phyloP scores from a whole-genome alignment of 2,888 invertebrate genomes.

The Cantharis rufa region DNA sequence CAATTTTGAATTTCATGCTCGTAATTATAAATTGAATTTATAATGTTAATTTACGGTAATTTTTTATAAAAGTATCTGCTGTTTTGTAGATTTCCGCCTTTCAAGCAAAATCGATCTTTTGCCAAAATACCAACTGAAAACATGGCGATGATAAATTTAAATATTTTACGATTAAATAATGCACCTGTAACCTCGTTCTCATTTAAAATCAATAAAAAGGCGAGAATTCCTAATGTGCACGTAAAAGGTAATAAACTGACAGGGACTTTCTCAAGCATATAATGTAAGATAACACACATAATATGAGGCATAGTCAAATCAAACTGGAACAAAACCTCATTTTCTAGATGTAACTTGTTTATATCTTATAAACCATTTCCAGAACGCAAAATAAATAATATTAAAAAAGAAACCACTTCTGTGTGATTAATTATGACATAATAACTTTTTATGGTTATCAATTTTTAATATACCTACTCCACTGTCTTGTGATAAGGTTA shows the following conservation, averaged over 20 bases:
- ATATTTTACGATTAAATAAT: slow-evolving; percentile 19
- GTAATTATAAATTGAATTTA: slow-evolving; percentile 55
- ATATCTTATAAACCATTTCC: background rate
- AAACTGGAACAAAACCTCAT: slow-evolving; percentile 25
- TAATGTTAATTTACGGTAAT: slow-evolving; percentile 36
- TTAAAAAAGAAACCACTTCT: background rate
- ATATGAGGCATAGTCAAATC: slow-evolving; percentile 20
- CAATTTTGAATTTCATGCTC: slow-evolving; percentile 56
- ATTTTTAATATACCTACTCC: background rate
- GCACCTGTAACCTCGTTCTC: slow-evolving; percentile 27
- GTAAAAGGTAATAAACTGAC: slow-evolving; percentile 27
- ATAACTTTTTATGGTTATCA: background rate
- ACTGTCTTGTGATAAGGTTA: background rate
- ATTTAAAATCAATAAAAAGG: slow-evolving; percentile 28
- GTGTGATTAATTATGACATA: background rate
- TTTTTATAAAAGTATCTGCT: slow-evolving; percentile 5
- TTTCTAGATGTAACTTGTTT: slow-evolving; percentile 11
- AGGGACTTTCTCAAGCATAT: slow-evolving; percentile 23
- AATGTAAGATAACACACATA: slow-evolving; percentile 15
- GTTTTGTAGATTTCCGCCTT: slow-evolving; percentile 17
- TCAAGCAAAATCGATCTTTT: background rate
- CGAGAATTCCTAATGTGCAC: slow-evolving; percentile 22
- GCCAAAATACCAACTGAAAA: background rate
- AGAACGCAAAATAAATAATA: background rate
- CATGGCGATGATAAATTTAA: slow-evolving; percentile 2